phyloP scores from a whole-genome alignment of 2,888 invertebrate genomes.

The Diaphora mendica region DNA sequence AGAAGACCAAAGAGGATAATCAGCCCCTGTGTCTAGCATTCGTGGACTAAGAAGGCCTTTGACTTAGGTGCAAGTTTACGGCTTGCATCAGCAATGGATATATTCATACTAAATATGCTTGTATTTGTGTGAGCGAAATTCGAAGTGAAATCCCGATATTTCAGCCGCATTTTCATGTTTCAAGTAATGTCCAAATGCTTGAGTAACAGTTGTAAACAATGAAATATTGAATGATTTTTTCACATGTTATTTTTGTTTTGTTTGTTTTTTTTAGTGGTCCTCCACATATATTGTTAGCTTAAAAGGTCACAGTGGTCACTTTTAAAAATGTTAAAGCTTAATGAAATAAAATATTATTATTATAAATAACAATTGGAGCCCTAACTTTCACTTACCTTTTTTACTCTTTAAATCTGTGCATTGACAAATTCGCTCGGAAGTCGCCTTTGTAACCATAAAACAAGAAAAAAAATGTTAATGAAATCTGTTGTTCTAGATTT shows the following conservation, averaged over 20 bases:
- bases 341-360: background rate
- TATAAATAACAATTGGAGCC: background rate
- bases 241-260: no score
- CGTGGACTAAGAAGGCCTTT: no score
- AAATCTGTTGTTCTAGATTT: background rate
- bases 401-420: background rate
- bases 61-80: no score
- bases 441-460: background rate
- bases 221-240: no score
- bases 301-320: no score
- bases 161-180: background rate
- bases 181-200: background rate
- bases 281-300: no score
- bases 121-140: background rate
- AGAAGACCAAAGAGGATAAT: no score
- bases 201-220: background rate
- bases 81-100: background rate
- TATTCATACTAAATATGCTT: background rate
- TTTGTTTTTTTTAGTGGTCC: no score
- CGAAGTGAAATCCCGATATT: background rate
- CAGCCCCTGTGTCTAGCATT: no score
- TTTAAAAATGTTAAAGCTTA: no score
- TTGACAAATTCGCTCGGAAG: background rate
- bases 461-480: background rate
- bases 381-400: background rate